Percentiles rank a stretch among this genome's conserved stretches.
Conservation (phyloP, 2,113 vertebrate species). For the Lathamus discolor region DNA sequence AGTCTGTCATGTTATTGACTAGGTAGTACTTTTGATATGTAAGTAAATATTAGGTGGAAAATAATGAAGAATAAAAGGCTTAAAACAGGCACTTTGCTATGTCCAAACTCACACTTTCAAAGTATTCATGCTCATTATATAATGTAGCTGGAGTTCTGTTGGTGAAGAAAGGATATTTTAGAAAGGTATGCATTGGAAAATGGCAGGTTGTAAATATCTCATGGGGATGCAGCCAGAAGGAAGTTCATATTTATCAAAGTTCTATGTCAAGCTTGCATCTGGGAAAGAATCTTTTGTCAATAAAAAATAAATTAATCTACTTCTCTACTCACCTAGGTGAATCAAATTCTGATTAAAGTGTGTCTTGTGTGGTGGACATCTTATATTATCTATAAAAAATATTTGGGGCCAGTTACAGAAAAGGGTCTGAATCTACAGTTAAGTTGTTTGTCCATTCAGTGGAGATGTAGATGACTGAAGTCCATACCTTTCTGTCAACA, state of each 20-base stretch:
- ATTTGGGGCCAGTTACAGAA: not conserved
- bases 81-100: not conserved
- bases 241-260: not conserved
- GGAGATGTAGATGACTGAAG: not conserved
- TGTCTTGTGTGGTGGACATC: not conserved
- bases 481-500: not conserved
- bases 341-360: not conserved
- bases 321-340: not conserved
- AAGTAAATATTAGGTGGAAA: not conserved
- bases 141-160: not conserved
- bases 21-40: not conserved
- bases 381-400: not conserved
- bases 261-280: not conserved
- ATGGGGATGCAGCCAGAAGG: not conserved
- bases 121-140: not conserved
- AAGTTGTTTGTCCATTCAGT: not conserved
- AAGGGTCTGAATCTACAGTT: not conserved
- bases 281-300: not conserved
- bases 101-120: not conserved
- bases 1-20: not conserved
- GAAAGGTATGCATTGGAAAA: not conserved
- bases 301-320: not conserved
- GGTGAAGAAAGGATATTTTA: not conserved
- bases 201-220: not conserved
- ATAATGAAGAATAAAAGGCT: not conserved